Evolutionary conservation across 2,888 invertebrate genomes (phyloP).

Genomic region (Pollenia amentaria): DNA sequence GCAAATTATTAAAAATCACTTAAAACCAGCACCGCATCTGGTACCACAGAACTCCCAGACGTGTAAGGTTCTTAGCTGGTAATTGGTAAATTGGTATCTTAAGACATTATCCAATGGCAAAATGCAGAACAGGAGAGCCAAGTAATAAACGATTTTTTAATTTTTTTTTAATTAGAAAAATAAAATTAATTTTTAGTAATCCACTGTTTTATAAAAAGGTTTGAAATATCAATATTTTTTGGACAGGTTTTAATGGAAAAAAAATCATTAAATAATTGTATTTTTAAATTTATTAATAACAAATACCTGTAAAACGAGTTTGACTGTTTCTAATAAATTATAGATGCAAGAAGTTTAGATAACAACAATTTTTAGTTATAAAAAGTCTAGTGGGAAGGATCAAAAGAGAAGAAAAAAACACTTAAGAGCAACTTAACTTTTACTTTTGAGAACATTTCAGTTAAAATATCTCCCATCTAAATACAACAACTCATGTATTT

Average conservation of each 20-base stretch:
- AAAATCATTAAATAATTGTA: neutral
- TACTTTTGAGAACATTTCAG: neutral
- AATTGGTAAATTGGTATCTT: too few species aligned
- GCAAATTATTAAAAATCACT: too few species aligned
- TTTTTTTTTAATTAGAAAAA: too few species aligned
- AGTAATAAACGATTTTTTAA: too few species aligned
- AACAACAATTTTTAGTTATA: slow-evolving; percentile 7
- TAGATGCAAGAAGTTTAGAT: neutral
- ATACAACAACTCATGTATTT: neutral
- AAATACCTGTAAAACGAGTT: slow-evolving; percentile 27
- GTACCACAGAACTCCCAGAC: too few species aligned
- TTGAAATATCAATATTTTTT: neutral
- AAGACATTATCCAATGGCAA: too few species aligned
- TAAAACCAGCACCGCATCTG: too few species aligned
- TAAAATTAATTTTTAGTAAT: too few species aligned
- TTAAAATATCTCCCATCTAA: neutral
- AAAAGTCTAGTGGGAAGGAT: neutral
- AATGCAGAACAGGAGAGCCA: too few species aligned
- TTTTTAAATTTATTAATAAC: neutral
- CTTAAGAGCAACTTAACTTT: too few species aligned
- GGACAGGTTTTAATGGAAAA: neutral
- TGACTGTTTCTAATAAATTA: neutral
- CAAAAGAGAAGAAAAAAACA: neutral
- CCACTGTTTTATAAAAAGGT: too few species aligned
- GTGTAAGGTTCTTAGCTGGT: too few species aligned